These are phyloP conservation scores for Lagopus muta DNA, from an alignment of 2,113 vertebrate genomes.

Conservation along the genomic window DNA sequence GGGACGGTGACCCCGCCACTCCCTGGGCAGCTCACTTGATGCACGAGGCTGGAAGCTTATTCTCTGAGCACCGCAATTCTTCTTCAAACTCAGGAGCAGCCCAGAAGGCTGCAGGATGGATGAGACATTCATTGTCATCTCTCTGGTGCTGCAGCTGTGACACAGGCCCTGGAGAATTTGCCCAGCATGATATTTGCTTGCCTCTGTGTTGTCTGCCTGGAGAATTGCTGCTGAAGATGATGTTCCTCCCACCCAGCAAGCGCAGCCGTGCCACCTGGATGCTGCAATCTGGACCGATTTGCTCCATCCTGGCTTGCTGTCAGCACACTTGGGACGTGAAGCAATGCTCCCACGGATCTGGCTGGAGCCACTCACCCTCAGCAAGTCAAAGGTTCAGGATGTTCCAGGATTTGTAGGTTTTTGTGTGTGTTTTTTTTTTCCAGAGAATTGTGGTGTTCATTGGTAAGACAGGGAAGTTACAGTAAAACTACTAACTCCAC, in stretches of 20 bases:
- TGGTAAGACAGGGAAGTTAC: slow-evolving; percentile 56
- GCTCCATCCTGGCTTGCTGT: slow-evolving; percentile 27
- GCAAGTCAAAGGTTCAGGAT: slow-evolving; percentile 31
- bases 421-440: background rate
- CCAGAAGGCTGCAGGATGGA: background rate
- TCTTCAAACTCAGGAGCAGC: background rate
- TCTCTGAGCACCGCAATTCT: too few species aligned
- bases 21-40: slow-evolving; percentile 4
- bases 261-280: background rate
- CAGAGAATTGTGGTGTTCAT: slow-evolving; percentile 52
- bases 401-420: slow-evolving; percentile 49
- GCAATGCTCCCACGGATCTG: background rate
- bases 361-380: background rate
- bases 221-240: background rate
- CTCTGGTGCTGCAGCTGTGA: slow-evolving; percentile 52
- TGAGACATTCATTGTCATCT: slow-evolving; percentile 46
- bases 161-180: slow-evolving; percentile 40
- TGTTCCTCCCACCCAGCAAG: background rate
- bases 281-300: slow-evolving; percentile 27
- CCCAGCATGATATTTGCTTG: background rate
- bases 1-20: too few species aligned
- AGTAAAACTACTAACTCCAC: slow-evolving; percentile 28
- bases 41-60: slow-evolving; percentile 32
- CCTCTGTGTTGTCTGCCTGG: slow-evolving; percentile 14
- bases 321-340: background rate